Evolutionary conservation across 2,888 invertebrate genomes (phyloP), one percentile per base, ranked within the genome.

Genomic region (Megastigmus dorsalis): DNA sequence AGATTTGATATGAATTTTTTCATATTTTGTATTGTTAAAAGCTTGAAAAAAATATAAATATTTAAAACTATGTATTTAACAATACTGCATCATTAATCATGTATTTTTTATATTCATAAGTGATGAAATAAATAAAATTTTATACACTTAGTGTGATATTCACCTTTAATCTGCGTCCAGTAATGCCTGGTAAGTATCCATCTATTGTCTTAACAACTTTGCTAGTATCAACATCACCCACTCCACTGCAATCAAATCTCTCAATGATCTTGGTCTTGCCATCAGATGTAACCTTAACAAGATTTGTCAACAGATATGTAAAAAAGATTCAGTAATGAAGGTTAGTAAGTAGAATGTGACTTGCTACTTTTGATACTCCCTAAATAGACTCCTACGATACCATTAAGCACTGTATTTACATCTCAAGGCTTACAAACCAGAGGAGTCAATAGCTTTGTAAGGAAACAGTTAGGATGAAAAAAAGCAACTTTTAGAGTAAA

Each of bases 171-270:
- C 93, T 94, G 77, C 96, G 92, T 26, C 98, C 98, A 74, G 96
- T 95, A 18, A 97, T 86, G 65, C 98, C 97, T 83, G 93, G 93
- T 79, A 97, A 92, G 81, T 89, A 89, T 38, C 95, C 96, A 84
- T 96, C 94, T 10, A 79, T 79, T 0, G 90, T 90, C 74, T 91
- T 91, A 6, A 93, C 93, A 78, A 94, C 90, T 74, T 93, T 93
- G 63, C 94, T 94, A 6, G 97, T 97, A 88, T 96, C 96, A 69
- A 99, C 97, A 91, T 99, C 99, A 3, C 99, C 99, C 84, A 96
- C 95, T 20, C 99, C 99, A 81, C 96, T 96, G 84, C 97, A 97
- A 90, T 99, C 98, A 85, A 94, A 95, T 75, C 98, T 92, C 88
- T 98, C 98, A 83, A 99, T 93, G 60, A 99, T 93, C 90, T 99